Evolutionary conservation across 2,888 invertebrate species (phyloP), one percentile per base, ranked within the genome.

Genomic region (Amphiduros pacificus): DNA sequence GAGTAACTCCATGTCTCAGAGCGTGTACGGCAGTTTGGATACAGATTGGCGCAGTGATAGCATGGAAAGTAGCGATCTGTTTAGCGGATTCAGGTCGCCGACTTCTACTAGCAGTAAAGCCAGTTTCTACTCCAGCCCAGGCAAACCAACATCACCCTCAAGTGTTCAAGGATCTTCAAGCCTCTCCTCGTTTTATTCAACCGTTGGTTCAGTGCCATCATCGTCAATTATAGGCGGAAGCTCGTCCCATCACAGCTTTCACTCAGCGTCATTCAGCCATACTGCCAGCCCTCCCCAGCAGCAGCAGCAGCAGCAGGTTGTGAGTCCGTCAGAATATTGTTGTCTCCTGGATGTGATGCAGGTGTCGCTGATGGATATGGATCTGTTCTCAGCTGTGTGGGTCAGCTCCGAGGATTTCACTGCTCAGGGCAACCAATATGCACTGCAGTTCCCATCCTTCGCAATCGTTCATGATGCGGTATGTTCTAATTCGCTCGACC

Each of bases 361-460:
- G n/a, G 85, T 92, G 31, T 87, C 88, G 60, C 83, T 92, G 67
- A 86, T 88, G 59, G 90, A 92, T 74, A 90, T 92, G 88, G 88
- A 92, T 79, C 84, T 93, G 67, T 90, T 89, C 77, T 86, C 89
- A 51, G 91, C 89, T 32, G 85, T 84, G 57, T 76, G 86, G 74
- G 68, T 73, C 9, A 69, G 70, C 44, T 73, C 74, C 57, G 66
- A 70, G 22, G 59, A 67, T 6, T 74, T 73, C 49, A 66, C 64
- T 36, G 64, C 68, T 17, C 62, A 62, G 24, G 65, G 66, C 2
- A 55, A 61, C 63, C 17, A 54, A 63, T 5, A 65, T 68, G 48
- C 77, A 74, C 68, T 82, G 53, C 74, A 77, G 60, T 82, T 83
- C 66, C 75, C 78, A 27, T 75, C 78, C 2, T n/a, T n/a, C n/a